These are phyloP conservation scores for Lycia hirtaria DNA, from an alignment of 2,888 invertebrate genomes.

Conservation along the genomic window DNA sequence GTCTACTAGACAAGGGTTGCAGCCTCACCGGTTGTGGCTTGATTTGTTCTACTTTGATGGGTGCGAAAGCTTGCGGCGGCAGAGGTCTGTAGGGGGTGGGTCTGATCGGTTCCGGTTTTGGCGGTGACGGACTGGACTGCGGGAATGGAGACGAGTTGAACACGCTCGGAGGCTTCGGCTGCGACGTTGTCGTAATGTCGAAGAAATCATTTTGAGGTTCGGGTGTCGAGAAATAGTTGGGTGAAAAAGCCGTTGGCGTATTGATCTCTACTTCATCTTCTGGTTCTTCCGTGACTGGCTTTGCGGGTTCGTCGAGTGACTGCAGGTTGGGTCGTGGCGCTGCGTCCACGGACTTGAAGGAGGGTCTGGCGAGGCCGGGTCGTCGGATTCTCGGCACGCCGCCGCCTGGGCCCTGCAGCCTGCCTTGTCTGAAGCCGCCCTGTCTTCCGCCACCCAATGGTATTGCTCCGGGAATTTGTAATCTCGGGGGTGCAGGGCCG, in stretches of 20 bases:
- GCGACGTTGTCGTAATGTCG: conserved; percentile 76
- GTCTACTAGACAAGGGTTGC: conserved; percentile 78
- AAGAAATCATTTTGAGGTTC: conserved; percentile 79
- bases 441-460: conserved; percentile 72
- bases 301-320: conserved; percentile 81
- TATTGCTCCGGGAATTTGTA: conserved; percentile 88
- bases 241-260: conserved; percentile 80
- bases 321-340: conserved; percentile 76
- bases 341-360: conserved; percentile 78
- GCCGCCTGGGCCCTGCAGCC: conserved; percentile 63
- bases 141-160: conserved; percentile 77
- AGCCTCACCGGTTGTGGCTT: conserved; percentile 76
- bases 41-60: conserved; percentile 68
- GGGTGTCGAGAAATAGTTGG: conserved; percentile 71
- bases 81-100: conserved; percentile 79
- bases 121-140: conserved; percentile 67
- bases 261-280: conserved; percentile 87
- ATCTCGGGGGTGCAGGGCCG: conserved; percentile 86
- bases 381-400: conserved; percentile 67
- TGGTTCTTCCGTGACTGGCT: conserved; percentile 89
- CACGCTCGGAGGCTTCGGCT: conserved; percentile 74
- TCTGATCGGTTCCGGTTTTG: conserved; percentile 72
- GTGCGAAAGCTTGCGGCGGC: conserved; percentile 70
- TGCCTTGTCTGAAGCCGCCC: conserved; percentile 75
- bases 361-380: conserved; percentile 74